Evolutionary conservation across 2,113 vertebrate species (phyloP).

Genomic region (Pedionomus torquatus): DNA sequence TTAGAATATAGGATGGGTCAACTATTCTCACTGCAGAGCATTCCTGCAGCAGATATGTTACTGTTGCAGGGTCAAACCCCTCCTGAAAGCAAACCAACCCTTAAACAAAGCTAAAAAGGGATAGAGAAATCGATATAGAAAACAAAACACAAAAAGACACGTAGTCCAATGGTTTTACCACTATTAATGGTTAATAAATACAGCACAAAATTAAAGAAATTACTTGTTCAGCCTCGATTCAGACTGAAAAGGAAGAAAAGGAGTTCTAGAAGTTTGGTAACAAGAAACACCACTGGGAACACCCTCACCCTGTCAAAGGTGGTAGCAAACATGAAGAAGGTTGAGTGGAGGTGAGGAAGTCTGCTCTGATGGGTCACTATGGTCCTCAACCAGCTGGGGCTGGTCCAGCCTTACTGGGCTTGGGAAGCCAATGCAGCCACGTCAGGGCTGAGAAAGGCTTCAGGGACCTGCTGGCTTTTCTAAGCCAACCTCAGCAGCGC

Average conservation of each 20-base stretch:
- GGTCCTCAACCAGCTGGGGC: neutral
- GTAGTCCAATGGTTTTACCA: neutral
- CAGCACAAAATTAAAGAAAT: neutral
- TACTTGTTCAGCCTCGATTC: neutral
- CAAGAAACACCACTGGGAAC: neutral
- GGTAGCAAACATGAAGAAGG: neutral
- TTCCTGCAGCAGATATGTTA: fast-evolving
- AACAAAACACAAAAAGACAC: neutral
- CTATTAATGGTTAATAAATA: neutral
- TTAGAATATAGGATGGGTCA: neutral
- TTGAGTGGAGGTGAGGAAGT: neutral
- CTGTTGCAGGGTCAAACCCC: neutral
- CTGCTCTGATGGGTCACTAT: neutral
- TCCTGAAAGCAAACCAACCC: neutral
- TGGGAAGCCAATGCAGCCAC: neutral
- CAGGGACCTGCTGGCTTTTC: neutral
- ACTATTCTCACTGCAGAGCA: neutral
- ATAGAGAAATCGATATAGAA: neutral
- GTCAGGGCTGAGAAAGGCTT: neutral
- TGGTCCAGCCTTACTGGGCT: neutral
- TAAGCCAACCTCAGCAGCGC: neutral
- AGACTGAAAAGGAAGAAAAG: neutral
- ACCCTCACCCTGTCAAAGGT: fast-evolving
- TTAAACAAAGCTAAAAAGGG: neutral
- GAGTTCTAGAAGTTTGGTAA: neutral